phyloP scores from a whole-genome alignment of 1,140 invertebrate species.

The Cecropterus lyciades region DNA sequence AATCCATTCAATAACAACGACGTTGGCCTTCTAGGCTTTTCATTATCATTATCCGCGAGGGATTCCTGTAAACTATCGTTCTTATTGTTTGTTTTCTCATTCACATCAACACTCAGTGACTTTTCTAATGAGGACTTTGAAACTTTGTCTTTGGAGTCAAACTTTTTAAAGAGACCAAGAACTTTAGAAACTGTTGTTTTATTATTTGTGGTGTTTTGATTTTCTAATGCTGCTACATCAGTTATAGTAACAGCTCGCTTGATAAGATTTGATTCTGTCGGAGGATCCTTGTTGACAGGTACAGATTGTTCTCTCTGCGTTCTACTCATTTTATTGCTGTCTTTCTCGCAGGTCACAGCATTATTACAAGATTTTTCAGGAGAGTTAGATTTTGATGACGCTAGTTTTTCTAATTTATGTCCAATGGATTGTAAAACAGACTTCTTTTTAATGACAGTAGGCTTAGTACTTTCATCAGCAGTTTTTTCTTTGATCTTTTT shows the following conservation, averaged over 20 bases:
- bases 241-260: constrained; percentile 89
- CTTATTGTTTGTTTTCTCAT: constrained; percentile 50
- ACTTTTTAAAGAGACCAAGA: constrained; percentile 89
- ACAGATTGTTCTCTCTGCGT: constrained; percentile 87
- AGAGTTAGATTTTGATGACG: constrained; percentile 74
- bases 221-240: constrained; percentile 84
- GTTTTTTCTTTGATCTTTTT: constrained; percentile 80
- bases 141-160: constrained; percentile 80
- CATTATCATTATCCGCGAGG: constrained; percentile 50
- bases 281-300: constrained; percentile 81
- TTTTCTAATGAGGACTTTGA: constrained; percentile 56
- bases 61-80: constrained; percentile 47
- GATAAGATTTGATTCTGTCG: constrained; percentile 86
- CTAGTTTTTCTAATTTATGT: constrained; percentile 88
- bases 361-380: constrained; percentile 71
- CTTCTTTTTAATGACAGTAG: constrained; percentile 82
- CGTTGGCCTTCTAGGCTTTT: constrained; percentile 78
- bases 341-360: constrained; percentile 47
- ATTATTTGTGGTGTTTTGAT: constrained; percentile 67
- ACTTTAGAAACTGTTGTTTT: constrained; percentile 88
- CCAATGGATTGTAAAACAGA: constrained; percentile 86
- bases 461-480: constrained; percentile 70
- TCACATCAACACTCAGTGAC: constrained; percentile 40
- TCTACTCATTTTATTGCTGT: constrained; percentile 74
- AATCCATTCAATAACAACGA: constrained; percentile 80